Evolutionary conservation across 2,797 vertebrate species (phyloP), one percentile per base, ranked within the genome.

Genomic region (Sebastes melanostomus): DNA sequence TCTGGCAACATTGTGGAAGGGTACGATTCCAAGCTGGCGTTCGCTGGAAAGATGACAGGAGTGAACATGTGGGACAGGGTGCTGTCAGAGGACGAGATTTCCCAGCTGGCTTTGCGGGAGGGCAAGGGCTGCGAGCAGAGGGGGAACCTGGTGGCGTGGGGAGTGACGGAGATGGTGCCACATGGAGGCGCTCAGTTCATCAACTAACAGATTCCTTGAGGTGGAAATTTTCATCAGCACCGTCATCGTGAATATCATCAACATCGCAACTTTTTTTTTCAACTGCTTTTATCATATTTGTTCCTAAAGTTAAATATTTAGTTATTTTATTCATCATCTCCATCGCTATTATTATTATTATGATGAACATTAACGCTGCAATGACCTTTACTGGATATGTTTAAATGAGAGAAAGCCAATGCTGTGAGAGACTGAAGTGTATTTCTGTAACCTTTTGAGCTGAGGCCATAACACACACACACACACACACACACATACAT

Each of bases 11-110:
- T 93, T 12, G 91, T 94, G 5, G 91, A 6, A 32, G 88, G 95
- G 2, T 98, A 98, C 25, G 93, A 99, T 0, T 92, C 96, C 9
- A 94, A 96, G 8, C 86, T 97, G 77, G 96, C 97, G 9, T 99
- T 99, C 78, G 94, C 96, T 0, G 98, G 98, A 59, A 98, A 96
- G 91, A 94, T 99, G 93, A 98, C 97, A 0, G 98, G 96, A 61
- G 97, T 99, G 75, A 99, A 99, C 89, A 85, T 98, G 91, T 99
- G 98, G 98, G 95, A 98, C 90, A 89, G 80, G 3, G 95, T 97
- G 75, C 96, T 99, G 75, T 92, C 93, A 1, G 82, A 91, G 4
- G 85, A 94, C 1, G 96, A 97, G 91, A 96, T 99, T 60, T 83
- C 82, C 4, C 90, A 88, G 66, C 90, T 91, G 10, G 94, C 95